Evolutionary conservation across 1,140 invertebrate species (phyloP).

Genomic region (Drosophila sulfurigaster): DNA sequence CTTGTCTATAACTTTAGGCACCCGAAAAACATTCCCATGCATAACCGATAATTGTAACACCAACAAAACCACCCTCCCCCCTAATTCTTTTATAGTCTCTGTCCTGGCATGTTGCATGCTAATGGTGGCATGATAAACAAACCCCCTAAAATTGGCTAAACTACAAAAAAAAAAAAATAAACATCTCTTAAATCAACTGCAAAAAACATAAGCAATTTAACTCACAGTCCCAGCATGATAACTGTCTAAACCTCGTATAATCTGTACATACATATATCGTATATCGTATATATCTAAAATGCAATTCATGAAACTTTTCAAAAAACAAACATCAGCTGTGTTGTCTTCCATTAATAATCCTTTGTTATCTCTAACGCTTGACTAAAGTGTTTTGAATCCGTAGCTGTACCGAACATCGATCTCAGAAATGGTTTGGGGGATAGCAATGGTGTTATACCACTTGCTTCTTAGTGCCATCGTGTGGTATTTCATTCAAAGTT

Average conservation of each 20-base stretch:
- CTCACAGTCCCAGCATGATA: conserved; percentile 23
- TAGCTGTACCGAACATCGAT: background rate
- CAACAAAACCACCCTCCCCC: background rate
- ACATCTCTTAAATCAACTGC: background rate
- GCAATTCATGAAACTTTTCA: background rate
- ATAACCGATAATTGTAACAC: conserved; percentile 34
- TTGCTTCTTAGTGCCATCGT: conserved; percentile 6
- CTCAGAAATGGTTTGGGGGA: background rate
- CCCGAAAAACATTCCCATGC: conserved; percentile 5
- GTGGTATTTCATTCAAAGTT: conserved; percentile 51
- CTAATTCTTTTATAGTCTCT: conserved; percentile 25
- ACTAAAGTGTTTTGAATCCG: conserved; percentile 5
- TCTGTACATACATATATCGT: conserved; percentile 2
- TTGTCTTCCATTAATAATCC: conserved; percentile 4
- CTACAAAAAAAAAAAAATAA: background rate
- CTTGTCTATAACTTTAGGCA: conserved; percentile 43
- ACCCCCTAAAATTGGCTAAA: background rate
- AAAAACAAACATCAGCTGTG: conserved; percentile 1
- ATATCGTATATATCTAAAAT: background rate
- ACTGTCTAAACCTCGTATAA: conserved; percentile 10
- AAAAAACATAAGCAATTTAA: conserved; percentile 10
- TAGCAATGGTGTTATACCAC: conserved; percentile 15
- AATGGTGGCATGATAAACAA: conserved; percentile 58
- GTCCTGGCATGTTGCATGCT: conserved; percentile 78
- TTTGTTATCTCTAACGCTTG: background rate